Conservation (phyloP, 2,113 vertebrate genomes). For the Pterocles orientalis region DNA sequence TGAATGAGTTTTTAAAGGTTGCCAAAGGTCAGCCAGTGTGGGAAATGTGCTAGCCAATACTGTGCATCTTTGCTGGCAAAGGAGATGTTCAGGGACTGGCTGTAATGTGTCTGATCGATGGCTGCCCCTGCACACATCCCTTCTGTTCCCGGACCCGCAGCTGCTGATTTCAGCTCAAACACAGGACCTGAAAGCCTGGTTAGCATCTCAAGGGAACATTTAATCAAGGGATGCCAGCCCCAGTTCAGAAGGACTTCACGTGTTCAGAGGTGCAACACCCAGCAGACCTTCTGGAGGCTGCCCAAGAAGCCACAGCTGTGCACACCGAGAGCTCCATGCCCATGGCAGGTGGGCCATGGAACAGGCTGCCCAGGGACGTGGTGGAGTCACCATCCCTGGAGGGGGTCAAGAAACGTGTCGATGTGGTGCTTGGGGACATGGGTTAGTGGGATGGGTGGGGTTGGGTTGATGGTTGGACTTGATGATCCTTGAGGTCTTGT, state of each 20-base stretch:
- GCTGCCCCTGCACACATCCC: background rate
- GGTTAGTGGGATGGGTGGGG: too few relatives aligned
- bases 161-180: background rate
- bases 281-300: background rate
- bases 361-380: too few relatives aligned
- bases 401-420: too few relatives aligned
- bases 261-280: background rate
- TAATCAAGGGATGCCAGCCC: background rate
- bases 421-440: too few relatives aligned
- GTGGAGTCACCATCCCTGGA: too few relatives aligned
- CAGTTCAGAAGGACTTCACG: background rate
- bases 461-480: too few relatives aligned
- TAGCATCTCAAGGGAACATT: background rate
- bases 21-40: background rate
- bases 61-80: background rate
- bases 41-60: background rate
- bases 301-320: background rate
- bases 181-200: background rate
- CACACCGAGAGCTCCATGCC: background rate
- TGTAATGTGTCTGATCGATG: background rate
- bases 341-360: background rate
- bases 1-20: background rate
- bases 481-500: too few relatives aligned
- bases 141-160: background rate
- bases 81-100: too few relatives aligned